Percentiles rank a stretch among this genome's conserved stretches.
These are phyloP conservation scores for Drosophila mayaguana DNA, from an alignment of 2,888 invertebrate species.

Conservation along the genomic window DNA sequence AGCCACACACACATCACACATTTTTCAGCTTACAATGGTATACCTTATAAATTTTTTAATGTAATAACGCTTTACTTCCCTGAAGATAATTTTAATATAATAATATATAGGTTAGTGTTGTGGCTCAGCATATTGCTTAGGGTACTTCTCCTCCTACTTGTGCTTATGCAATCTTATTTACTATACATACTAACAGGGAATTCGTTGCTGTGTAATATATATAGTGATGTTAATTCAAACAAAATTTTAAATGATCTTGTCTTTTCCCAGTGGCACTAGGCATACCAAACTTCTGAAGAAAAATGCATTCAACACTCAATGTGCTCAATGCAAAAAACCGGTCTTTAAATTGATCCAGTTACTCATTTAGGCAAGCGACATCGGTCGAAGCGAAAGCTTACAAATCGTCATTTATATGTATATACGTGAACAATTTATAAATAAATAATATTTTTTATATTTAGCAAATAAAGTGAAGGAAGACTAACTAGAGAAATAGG, in stretches of 20 bases:
- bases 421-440: neutral
- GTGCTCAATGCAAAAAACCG: neutral
- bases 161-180: too few relatives aligned
- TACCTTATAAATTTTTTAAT: too few relatives aligned
- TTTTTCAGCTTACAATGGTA: too few relatives aligned
- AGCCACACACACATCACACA: too few relatives aligned
- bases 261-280: neutral
- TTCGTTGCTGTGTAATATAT: neutral
- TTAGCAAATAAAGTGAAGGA: neutral
- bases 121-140: too few relatives aligned
- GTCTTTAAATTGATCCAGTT: slow-evolving; percentile 8
- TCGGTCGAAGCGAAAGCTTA: neutral
- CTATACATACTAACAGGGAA: neutral
- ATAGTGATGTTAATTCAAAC: neutral
- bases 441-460: neutral
- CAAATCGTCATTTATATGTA: neutral
- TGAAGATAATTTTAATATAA: too few relatives aligned
- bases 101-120: too few relatives aligned
- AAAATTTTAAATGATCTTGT: neutral
- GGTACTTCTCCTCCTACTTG: too few relatives aligned
- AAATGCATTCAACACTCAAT: neutral
- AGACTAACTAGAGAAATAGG: neutral
- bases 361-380: slow-evolving; percentile 13
- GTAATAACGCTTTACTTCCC: too few relatives aligned
- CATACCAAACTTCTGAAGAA: neutral